Evolutionary conservation across 2,113 vertebrate genomes (phyloP).

Genomic region (Phalacrocorax brasilianus): DNA sequence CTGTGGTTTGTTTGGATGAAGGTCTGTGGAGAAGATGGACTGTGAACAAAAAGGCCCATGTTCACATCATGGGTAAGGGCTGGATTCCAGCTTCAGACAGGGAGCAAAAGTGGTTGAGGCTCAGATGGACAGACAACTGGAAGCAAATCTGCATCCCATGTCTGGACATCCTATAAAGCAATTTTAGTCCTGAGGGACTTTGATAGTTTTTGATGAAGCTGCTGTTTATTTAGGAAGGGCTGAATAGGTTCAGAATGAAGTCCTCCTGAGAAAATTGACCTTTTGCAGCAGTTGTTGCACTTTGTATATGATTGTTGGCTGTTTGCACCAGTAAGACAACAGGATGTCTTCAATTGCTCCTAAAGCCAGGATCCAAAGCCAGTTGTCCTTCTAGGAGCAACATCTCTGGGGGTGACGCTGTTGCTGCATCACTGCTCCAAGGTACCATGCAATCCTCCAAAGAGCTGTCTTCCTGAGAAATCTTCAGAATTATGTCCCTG

Average conservation of each 20-base stretch:
- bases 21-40: rapidly evolving
- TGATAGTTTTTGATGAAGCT: background rate
- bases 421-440: background rate
- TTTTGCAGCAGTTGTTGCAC: background rate
- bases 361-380: background rate
- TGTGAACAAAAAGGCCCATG: background rate
- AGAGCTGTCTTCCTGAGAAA: background rate
- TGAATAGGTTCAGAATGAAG: background rate
- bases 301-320: background rate
- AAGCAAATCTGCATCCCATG: background rate
- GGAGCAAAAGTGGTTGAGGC: background rate
- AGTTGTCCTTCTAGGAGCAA: background rate
- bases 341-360: background rate
- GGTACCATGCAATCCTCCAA: background rate
- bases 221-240: background rate
- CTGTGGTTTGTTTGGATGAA: background rate
- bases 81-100: background rate
- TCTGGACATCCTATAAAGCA: background rate
- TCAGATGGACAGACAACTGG: background rate
- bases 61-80: background rate
- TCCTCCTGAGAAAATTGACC: background rate
- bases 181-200: background rate
- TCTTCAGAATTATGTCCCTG: background rate
- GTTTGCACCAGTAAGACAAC: background rate
- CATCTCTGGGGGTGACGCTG: background rate